Evolutionary conservation across 2,797 vertebrate genomes (phyloP), one percentile per base, ranked within the genome.

Genomic region (Neosilurus hyrtlii): DNA sequence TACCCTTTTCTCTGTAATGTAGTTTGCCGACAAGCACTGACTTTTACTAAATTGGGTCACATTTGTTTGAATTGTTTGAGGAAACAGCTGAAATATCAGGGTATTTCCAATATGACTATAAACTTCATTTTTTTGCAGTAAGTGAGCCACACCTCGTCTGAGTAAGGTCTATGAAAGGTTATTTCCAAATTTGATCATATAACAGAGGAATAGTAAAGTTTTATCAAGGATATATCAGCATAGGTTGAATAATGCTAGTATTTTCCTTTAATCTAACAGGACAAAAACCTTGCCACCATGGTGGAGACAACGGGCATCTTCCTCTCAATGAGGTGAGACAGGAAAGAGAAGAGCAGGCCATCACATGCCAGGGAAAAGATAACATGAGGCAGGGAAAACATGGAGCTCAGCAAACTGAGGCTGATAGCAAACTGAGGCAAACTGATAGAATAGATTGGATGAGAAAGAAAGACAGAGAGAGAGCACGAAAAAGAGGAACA

Each of bases 321-420:
- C 89, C 91, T 89, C 88, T 91, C 75, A 63, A 92, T 93, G 91
- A 93, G 83, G 86, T 72, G 86, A 0, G 92, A 90, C 91, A 94
- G 86, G 90, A 91, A 93, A 0, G 88, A 92, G 91, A 94, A 94
- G 85, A 93, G 90, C 82, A 94, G 92, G 73, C 94, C 88, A 62
- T 94, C 92, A 0, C 89, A 75, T 80, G 92, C 92, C 94, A 94
- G 93, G 86, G 92, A 90, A 92, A 90, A 94, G 90, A 94, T 91
- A 89, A 94, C 92, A 86, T 91, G 90, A 49, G 92, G 92, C 65
- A 94, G 90, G 0, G 92, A 92, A 89, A 94, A 94, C 92, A 94
- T 92, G 91, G 93, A 92, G 89, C 93, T 92, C n/a, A 94, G 91
- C 86, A 94, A 92, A 90, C 93, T 93, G 72, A 83, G 82, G 37